These are phyloP conservation scores for Scaptomyza tumidula DNA, from an alignment of 2,888 invertebrate species.

Conservation along the genomic window DNA sequence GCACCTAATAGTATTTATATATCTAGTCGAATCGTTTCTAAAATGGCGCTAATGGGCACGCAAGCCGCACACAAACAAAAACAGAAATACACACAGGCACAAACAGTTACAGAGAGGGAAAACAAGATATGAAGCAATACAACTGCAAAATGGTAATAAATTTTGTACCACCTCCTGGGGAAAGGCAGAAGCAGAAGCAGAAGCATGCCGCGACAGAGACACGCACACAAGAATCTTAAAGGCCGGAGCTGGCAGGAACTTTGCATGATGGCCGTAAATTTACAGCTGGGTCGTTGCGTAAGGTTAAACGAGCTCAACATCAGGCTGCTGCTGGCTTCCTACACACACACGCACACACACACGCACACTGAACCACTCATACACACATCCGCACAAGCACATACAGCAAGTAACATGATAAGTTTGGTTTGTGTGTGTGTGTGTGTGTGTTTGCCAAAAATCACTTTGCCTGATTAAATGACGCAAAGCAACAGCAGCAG, in stretches of 20 bases:
- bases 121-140: slow-evolving; percentile 77
- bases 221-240: slow-evolving; percentile 40
- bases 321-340: slow-evolving; percentile 65
- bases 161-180: slow-evolving; percentile 58
- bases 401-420: slow-evolving; percentile 57
- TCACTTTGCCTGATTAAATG: slow-evolving; percentile 81
- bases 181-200: slow-evolving; percentile 6
- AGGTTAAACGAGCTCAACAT: slow-evolving; percentile 71
- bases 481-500: slow-evolving; percentile 53
- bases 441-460: slow-evolving; percentile 54
- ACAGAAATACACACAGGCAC: slow-evolving; percentile 19
- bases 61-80: slow-evolving; percentile 31
- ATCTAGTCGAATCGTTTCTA: slow-evolving; percentile 64
- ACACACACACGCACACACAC: slow-evolving; percentile 14
- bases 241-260: slow-evolving; percentile 56
- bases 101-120: slow-evolving; percentile 12
- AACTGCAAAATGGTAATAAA: slow-evolving; percentile 80
- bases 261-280: slow-evolving; percentile 73
- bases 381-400: slow-evolving; percentile 23
- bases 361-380: slow-evolving; percentile 12
- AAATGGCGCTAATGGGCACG: slow-evolving; percentile 77
- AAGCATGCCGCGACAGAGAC: slow-evolving; percentile 35
- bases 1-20: slow-evolving; percentile 49
- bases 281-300: slow-evolving; percentile 72
- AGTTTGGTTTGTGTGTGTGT: slow-evolving; percentile 41